Conservation (phyloP, 2,797 vertebrate genomes). For the Ctenochaetus hawaiiensis region DNA sequence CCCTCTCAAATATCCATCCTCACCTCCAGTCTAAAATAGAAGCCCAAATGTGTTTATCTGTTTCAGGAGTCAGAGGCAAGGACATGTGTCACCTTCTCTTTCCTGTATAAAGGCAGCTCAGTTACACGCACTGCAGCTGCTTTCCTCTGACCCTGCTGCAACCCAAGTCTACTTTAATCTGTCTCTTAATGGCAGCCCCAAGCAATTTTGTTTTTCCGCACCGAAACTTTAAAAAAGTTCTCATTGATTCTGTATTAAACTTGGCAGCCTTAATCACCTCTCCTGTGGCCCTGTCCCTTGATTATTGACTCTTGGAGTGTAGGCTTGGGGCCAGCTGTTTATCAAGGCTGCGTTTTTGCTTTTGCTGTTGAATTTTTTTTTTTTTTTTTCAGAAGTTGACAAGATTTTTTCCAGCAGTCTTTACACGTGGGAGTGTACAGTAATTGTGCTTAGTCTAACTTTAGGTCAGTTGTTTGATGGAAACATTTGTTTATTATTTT, state of each 20-base stretch:
- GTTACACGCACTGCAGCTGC: slow-evolving; percentile 60
- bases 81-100: slow-evolving; percentile 13
- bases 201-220: background rate
- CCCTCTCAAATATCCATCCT: slow-evolving; percentile 57
- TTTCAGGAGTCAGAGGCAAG: slow-evolving; percentile 36
- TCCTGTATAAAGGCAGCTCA: slow-evolving; percentile 42
- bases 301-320: slow-evolving; percentile 28
- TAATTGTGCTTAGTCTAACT: no score
- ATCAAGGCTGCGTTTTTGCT: slow-evolving; percentile 4
- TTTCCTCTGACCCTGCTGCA: slow-evolving; percentile 35
- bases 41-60: slow-evolving; percentile 57
- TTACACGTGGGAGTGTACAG: background rate
- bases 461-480: no score
- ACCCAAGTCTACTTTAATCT: slow-evolving; percentile 29
- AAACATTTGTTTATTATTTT: no score
- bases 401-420: slow-evolving; percentile 17
- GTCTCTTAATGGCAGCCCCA: background rate
- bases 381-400: background rate
- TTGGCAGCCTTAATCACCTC: slow-evolving; percentile 27
- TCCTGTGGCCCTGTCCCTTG: slow-evolving; percentile 6
- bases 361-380: background rate
- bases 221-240: slow-evolving; percentile 23
- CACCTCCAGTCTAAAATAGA: slow-evolving; percentile 48
- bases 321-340: slow-evolving; percentile 25
- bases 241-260: slow-evolving; percentile 33